phyloP scores from a whole-genome alignment of 2,888 invertebrate species.

The Nematopogon swammerdamellus region DNA sequence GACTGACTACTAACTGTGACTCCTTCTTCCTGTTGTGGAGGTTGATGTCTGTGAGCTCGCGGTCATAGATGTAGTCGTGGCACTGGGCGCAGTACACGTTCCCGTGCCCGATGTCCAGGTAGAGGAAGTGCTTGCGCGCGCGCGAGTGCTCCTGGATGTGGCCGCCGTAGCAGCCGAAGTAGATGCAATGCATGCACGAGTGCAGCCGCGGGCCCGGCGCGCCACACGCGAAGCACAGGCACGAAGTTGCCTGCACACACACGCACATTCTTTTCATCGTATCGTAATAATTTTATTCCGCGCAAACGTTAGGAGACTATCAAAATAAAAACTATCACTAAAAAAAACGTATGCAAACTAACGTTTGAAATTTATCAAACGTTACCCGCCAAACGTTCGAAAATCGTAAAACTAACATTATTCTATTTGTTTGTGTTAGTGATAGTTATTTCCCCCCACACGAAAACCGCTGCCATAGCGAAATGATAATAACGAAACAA shows the following conservation, averaged over 20 bases:
- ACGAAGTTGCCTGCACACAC: slow-evolving; percentile 66
- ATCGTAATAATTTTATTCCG: no score
- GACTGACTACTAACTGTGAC: slow-evolving; percentile 55
- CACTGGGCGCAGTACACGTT: slow-evolving; percentile 88
- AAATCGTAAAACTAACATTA: no score
- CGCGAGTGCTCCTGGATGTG: slow-evolving; percentile 88
- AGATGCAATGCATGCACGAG: slow-evolving; percentile 87
- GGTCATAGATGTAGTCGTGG: slow-evolving; percentile 89
- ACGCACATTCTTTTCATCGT: no score
- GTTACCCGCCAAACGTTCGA: no score
- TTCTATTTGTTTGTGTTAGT: no score
- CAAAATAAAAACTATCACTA: no score
- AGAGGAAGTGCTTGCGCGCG: slow-evolving; percentile 76
- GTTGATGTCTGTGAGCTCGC: slow-evolving; percentile 60
- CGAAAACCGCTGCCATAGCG: no score
- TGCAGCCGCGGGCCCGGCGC: slow-evolving; percentile 76
- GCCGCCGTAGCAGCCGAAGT: slow-evolving; percentile 84
- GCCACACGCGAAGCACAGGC: slow-evolving; percentile 80
- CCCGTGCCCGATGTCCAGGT: slow-evolving; percentile 85
- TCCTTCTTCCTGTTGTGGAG: slow-evolving; percentile 51
- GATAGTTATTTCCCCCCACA: no score
- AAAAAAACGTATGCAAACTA: no score
- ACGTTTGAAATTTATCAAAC: no score
- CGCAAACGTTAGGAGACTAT: no score
- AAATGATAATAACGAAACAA: no score